Conservation (phyloP, 2,113 vertebrate genomes). For the mouse (Mus musculus) region DNA sequence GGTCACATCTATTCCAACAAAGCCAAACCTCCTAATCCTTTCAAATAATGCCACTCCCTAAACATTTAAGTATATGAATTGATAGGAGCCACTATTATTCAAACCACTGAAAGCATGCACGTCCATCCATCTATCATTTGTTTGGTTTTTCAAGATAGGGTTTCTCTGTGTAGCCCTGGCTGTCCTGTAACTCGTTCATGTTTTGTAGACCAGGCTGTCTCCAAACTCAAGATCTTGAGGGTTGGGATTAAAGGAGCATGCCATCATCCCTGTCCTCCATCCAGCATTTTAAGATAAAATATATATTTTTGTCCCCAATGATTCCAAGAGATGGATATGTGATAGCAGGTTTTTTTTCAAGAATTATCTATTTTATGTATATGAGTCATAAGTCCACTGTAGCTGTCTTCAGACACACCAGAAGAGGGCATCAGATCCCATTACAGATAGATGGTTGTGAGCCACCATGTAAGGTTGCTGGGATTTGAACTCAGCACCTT, state of each 20-base stretch:
- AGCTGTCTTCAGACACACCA: too few species aligned
- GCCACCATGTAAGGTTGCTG: too few species aligned
- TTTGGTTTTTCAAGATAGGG: not conserved
- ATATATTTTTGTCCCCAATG: not conserved
- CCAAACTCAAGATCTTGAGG: not conserved
- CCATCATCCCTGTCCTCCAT: not conserved
- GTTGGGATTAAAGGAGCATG: not conserved
- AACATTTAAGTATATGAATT: not conserved
- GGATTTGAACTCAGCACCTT: too few species aligned
- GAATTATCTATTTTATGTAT: too few species aligned
- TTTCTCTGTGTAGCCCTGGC: not conserved
- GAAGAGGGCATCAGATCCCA: too few species aligned
- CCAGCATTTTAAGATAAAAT: not conserved
- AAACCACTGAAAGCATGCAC: not conserved
- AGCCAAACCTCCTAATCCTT: not conserved
- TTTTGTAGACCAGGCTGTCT: not conserved
- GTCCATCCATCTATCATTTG: not conserved
- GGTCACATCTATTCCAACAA: not conserved
- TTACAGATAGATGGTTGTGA: too few species aligned
- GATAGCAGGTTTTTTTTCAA: not conserved
- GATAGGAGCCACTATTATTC: not conserved
- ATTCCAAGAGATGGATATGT: not conserved
- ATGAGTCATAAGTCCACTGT: too few species aligned
- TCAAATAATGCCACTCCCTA: not conserved
- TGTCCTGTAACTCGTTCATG: not conserved